Base-by-base conservation (phyloP, 2,113 vertebrate species). In the Sceloporus undulatus region DNA sequence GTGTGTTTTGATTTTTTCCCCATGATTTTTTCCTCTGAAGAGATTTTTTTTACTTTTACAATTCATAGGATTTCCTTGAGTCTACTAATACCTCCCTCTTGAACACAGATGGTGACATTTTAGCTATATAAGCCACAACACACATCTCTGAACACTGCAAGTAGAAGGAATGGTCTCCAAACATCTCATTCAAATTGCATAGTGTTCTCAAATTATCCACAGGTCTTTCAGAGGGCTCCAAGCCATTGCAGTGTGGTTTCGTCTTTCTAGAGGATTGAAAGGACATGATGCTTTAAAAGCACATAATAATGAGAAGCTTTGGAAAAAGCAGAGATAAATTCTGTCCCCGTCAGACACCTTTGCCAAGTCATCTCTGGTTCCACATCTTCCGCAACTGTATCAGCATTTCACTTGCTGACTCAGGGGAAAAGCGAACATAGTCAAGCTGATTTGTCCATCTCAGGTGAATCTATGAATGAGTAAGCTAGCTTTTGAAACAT, bases 371-470 rank as follows among this genome's bases (percentile, higher is more conserved):
- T 73, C 48, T 84, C 48, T 59, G 21, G 48, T 34, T 84, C 23
- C 11, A n/a, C n/a, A 56, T 84, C n/a, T 74, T 34, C 68, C 29
- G 18, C 14, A 74, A 25, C 34, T 56, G 70, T 9, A 84, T n/a
- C 48, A 84, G 52, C 48, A 74, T 56, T 84, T 84, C 54, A 34
- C 68, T 74, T 74, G 70, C 70, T 74, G 52, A 74, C 52, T 84
- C 82, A 84, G 82, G 54, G 23, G 70, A 74, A 56, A 59, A 84
- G 13, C 74, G 54, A 84, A 74, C 34, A 59, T 2, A 56, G 48
- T 5, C 5, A 29, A 23, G 48, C 48, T 74, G 82, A 56, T 54
- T 34, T 62, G 70, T 56, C 11, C 73, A 29, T n/a, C 9, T 74
- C 68, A 73, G 4, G 18, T 84, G n/a, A 84, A 74, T 54, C 42